Evolutionary conservation across 2,888 invertebrate species (phyloP), one percentile per base, ranked within the genome.

Genomic region (Monopis laevigella): DNA sequence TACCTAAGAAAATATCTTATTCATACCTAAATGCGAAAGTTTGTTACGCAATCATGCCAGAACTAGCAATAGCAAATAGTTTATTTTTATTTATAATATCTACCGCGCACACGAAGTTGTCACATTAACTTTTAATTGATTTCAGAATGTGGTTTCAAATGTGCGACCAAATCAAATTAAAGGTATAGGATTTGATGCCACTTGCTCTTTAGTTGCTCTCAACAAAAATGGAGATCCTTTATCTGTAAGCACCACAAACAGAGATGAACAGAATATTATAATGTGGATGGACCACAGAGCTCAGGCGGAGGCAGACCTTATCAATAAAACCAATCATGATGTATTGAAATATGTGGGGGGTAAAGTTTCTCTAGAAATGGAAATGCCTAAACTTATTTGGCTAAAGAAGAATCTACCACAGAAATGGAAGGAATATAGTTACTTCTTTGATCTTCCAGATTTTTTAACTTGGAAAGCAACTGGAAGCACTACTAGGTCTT

Each of bases 281-380:
- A 84, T 95, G 66, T 96, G 96, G 96, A 88, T 96, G 90, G 96
- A 96, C 61, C 96, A 96, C 60, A 80, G 96, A 56, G 96, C 96
- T 0, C 81, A 84, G 17, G 73, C 81, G 30, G 92, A 98, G 80
- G 90, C 96, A 0, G 84, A 87, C 36, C 69, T 81, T 21, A 96
- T 98, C 28, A 97, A 96, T 61, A 72, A 80, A 35, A 85, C 86
- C 1, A 77, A 86, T 6, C 92, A 96, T 71, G 73, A 86, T 2
- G 85, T 94, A 12, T 81, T 98, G 1, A 85, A 89, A 53, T 93
- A 89, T 72, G 93, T 95, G 2, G 98, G 98, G 1, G 96, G 96
- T 0, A 89, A 88, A 71, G 90, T 98, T 4, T 97, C 96, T 1
- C 80, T 94, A n/a, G 98, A 98, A 83, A 98, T 98, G 96, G 88